These are phyloP conservation scores for Ranitomeya imitator DNA, from an alignment of 2,113 vertebrate genomes.

Conservation along the genomic window DNA sequence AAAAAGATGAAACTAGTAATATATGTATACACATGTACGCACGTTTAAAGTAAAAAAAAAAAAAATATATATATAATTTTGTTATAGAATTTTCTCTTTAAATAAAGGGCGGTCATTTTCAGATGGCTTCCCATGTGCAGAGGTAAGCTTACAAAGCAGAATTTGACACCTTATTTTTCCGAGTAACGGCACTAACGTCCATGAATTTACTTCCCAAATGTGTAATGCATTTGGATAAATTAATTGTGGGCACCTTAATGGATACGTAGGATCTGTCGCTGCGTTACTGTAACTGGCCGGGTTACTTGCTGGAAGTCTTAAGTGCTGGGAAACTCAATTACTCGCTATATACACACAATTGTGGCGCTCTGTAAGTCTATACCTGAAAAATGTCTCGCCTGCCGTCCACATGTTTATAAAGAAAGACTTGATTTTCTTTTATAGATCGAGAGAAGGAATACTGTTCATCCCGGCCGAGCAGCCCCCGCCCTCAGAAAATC, in stretches of 20 bases:
- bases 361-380: neutral
- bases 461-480: constrained; percentile 87
- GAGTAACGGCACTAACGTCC: neutral
- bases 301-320: neutral
- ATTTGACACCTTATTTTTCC: too few relatives aligned
- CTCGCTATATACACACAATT: neutral
- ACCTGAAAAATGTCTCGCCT: neutral
- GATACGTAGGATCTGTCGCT: neutral
- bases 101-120: too few relatives aligned
- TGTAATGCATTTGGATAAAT: neutral
- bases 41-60: too few relatives aligned
- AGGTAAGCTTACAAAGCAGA: too few relatives aligned
- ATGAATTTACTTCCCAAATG: neutral
- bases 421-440: constrained; percentile 35
- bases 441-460: constrained; percentile 91
- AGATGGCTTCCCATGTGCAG: too few relatives aligned
- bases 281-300: neutral
- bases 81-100: too few relatives aligned
- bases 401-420: neutral
- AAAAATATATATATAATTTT: too few relatives aligned
- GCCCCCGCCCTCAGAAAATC: constrained; percentile 89
- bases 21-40: too few relatives aligned
- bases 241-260: neutral
- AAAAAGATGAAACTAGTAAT: too few relatives aligned
- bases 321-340: neutral